A percentile compares a stretch with the other conserved stretches of the same genome.
Evolutionary conservation across 2,797 vertebrate genomes (phyloP).

Genomic region (Myoxocephalus aenaeus): DNA sequence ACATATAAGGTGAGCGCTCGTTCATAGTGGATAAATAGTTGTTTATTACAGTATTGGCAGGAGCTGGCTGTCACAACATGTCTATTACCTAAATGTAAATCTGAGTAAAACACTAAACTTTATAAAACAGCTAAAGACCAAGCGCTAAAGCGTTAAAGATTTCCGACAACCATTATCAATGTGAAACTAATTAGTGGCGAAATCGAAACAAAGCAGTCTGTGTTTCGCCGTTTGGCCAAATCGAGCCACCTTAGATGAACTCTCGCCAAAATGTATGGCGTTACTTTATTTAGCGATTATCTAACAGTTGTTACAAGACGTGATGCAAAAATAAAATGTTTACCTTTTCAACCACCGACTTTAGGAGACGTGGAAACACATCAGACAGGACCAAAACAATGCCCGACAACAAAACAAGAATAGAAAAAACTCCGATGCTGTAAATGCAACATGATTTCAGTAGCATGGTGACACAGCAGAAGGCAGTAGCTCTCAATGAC

Average conservation of each 20-base stretch:
- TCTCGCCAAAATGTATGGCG: background rate
- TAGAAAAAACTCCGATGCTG: slow-evolving; percentile 65
- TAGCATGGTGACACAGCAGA: slow-evolving; percentile 49
- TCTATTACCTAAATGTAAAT: background rate
- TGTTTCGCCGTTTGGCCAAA: background rate
- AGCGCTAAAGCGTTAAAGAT: background rate
- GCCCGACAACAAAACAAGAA: slow-evolving; percentile 74
- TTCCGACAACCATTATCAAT: background rate
- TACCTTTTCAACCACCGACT: slow-evolving; percentile 79
- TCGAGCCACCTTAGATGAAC: background rate
- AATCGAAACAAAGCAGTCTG: background rate
- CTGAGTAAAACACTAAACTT: background rate
- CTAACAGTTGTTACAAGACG: background rate
- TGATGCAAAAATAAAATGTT: slow-evolving; percentile 30
- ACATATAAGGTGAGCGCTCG: background rate
- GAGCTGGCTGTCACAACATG: background rate
- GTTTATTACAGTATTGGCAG: background rate
- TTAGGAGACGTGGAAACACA: slow-evolving; percentile 74
- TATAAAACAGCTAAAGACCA: accelerated
- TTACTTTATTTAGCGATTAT: background rate
- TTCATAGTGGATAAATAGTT: background rate
- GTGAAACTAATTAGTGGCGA: no score
- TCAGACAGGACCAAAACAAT: slow-evolving; percentile 75
- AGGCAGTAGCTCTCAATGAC: background rate
- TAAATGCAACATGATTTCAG: slow-evolving; percentile 80